phyloP scores from a whole-genome alignment of 2,888 invertebrate species.

The Diarsia brunnea region DNA sequence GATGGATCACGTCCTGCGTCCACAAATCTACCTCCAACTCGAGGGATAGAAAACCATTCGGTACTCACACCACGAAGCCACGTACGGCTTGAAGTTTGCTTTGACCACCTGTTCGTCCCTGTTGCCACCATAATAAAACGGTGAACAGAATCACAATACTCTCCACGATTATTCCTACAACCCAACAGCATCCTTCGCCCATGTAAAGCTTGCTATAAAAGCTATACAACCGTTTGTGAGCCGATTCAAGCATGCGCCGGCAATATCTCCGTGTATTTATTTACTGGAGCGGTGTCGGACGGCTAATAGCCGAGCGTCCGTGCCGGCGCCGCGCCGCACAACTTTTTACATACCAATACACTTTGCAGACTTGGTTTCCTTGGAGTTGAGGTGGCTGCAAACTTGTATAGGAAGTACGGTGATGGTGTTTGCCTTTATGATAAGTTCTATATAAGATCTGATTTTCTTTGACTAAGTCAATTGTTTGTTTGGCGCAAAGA shows the following conservation, averaged over 20 bases:
- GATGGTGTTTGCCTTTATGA: slow-evolving; percentile 12
- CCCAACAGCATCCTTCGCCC: neutral
- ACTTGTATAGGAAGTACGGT: neutral
- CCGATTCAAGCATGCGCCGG: slow-evolving; percentile 19
- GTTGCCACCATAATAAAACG: neutral
- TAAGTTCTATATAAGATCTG: neutral
- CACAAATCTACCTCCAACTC: neutral
- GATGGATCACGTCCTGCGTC: neutral
- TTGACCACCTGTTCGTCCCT: neutral
- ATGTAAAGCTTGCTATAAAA: slow-evolving; percentile 18
- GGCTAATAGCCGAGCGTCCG: slow-evolving; percentile 63
- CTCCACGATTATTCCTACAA: neutral
- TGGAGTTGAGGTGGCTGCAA: slow-evolving; percentile 39
- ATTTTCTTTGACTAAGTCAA: neutral
- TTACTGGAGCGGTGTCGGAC: slow-evolving; percentile 29
- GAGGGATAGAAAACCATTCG: neutral
- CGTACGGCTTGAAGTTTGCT: neutral
- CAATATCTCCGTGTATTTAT: slow-evolving; percentile 56
- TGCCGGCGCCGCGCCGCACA: slow-evolving; percentile 38
- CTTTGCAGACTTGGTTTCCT: slow-evolving; percentile 64
- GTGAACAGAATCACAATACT: neutral
- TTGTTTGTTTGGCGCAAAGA: too few species aligned
- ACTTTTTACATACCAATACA: slow-evolving; percentile 70
- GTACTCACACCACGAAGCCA: neutral
- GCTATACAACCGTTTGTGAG: slow-evolving; percentile 11